Evolutionary conservation across 2,888 invertebrate species (phyloP), one percentile per base, ranked within the genome.

Genomic region (Leptinotarsa haldemani): DNA sequence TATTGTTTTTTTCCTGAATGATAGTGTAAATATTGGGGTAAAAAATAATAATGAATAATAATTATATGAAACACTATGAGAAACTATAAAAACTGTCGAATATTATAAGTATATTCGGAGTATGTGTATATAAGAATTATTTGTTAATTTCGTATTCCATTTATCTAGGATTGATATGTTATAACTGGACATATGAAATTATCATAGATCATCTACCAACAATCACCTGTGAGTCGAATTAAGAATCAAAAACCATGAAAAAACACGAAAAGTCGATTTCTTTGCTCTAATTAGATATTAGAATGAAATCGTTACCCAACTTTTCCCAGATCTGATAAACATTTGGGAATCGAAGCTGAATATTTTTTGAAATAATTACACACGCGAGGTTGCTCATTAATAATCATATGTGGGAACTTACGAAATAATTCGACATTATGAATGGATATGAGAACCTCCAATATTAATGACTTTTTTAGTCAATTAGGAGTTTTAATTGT

Each of bases 181-280:
- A 56, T 56, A 22, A 56, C 22, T 58, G 25, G 63, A 47, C 30
- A 58, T 66, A 30, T 58, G 3, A 71, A 66, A 71, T 58, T 71
- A 71, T 66, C 66, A 58, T 58, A n/a, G 4, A 30, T 22, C 56
- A 66, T 66, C 66, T 63, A 71, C 58, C 58, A 71, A 66, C 30
- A 58, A 71, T 71, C 71, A 58, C 40, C 25, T 58, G 58, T 22
- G 61, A 61, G 61, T 30, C 63, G 50, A 73, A 75, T 75, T 75
- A 73, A 73, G 68, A 70, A 70, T 65, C 68, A 65, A 74, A 58
- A 61, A 65, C 56, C 74, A 70, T 74, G 74, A 70, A 74, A 72
- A 30, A 67, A 74, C 74, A 74, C 70, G 76, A 74, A 72, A 73
- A 72, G 56, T 65, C 65, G 63, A 77, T 72, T 77, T 77, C 61